These are phyloP conservation scores for Ecliptopera silaceata DNA, from an alignment of 2,888 invertebrate species.

Conservation along the genomic window DNA sequence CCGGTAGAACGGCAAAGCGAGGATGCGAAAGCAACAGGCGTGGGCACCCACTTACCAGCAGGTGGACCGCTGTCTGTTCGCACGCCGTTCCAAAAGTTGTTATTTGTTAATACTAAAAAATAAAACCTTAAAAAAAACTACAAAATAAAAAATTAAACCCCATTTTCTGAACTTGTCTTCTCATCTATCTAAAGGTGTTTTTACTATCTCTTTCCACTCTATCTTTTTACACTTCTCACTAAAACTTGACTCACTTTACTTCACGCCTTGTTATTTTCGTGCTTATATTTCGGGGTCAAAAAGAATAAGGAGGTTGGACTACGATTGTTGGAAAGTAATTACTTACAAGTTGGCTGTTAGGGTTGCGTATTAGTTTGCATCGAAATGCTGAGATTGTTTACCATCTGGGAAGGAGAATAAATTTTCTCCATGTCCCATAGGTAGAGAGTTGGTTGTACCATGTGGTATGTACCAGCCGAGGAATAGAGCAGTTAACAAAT, in stretches of 20 bases:
- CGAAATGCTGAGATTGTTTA: constrained; percentile 3
- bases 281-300: constrained; percentile 11
- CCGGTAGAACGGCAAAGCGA: constrained; percentile 11
- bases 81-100: constrained; percentile 1
- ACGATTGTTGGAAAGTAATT: not conserved
- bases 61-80: constrained; percentile 1
- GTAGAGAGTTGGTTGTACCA: constrained; percentile 1
- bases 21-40: not conserved
- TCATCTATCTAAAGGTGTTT: not conserved
- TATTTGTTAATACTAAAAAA: constrained; percentile 17
- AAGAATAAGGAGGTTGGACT: constrained; percentile 3
- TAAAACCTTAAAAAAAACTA: too few species aligned
- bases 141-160: too few species aligned
- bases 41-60: constrained; percentile 1
- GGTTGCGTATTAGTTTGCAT: not conserved
- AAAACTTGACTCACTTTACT: not conserved
- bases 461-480: not conserved
- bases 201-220: not conserved
- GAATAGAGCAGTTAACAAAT: not conserved
- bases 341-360: not conserved
- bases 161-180: not conserved
- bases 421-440: not conserved
- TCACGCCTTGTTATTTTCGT: not conserved
- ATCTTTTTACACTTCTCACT: not conserved
- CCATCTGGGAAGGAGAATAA: constrained; percentile 10